Conservation (phyloP, 2,888 invertebrate genomes). For the Nematopogon swammerdamellus region DNA sequence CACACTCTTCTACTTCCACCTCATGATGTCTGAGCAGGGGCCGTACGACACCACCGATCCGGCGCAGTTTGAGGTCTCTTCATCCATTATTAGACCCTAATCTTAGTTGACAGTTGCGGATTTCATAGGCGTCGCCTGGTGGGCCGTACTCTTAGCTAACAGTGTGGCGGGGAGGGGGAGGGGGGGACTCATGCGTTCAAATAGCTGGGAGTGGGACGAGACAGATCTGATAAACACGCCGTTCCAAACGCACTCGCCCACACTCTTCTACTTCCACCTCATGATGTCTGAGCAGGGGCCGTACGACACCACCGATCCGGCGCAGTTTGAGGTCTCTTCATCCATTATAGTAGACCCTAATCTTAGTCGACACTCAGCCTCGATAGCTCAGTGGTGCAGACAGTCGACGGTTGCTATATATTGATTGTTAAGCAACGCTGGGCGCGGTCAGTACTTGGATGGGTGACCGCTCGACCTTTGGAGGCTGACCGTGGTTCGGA, state of each 20-base stretch:
- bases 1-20: conserved; percentile 67
- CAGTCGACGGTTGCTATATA: too few relatives aligned
- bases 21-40: conserved; percentile 62
- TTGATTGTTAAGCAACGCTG: too few relatives aligned
- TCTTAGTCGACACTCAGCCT: background rate
- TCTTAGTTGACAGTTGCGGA: too few relatives aligned
- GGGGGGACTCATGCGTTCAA: too few relatives aligned
- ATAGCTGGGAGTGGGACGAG: conserved; percentile 65
- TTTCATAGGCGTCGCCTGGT: too few relatives aligned
- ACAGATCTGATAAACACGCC: conserved; percentile 58
- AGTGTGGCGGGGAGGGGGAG: conserved; percentile 54
- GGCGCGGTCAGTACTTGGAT: too few relatives aligned
- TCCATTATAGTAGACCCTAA: background rate
- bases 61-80: conserved; percentile 59
- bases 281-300: conserved; percentile 62
- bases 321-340: conserved; percentile 54
- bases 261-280: conserved; percentile 70
- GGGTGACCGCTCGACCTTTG: too few relatives aligned
- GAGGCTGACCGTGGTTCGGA: too few relatives aligned
- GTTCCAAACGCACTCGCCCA: conserved; percentile 56
- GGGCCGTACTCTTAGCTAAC: too few relatives aligned
- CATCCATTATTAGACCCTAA: too few relatives aligned
- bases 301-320: conserved; percentile 67
- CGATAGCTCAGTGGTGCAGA: too few relatives aligned
- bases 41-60: conserved; percentile 70